Conservation (phyloP, 2,113 vertebrate genomes). For the Oxyruncus cristatus region DNA sequence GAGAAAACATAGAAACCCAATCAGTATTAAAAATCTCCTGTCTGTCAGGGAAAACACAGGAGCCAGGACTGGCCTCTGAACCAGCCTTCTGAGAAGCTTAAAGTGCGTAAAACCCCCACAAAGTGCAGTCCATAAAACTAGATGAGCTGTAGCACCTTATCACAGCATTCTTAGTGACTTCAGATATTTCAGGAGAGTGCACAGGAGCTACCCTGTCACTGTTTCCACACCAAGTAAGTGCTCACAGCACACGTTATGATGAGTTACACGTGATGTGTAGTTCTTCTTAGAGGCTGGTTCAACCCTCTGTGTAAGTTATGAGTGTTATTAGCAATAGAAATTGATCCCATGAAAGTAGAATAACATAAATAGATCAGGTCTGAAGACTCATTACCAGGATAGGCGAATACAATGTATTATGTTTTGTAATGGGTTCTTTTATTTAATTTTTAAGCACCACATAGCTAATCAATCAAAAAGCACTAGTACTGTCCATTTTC, state of each 20-base stretch:
- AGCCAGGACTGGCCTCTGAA: background rate
- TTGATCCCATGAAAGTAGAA: background rate
- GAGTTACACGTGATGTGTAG: background rate
- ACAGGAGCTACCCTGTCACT: background rate
- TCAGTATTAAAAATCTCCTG: background rate
- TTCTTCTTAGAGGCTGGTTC: background rate
- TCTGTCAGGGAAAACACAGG: background rate
- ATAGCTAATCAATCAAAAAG: conserved; percentile 12
- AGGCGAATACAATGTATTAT: background rate
- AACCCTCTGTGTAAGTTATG: background rate
- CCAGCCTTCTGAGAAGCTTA: background rate
- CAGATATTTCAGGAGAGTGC: background rate
- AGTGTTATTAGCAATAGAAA: background rate
- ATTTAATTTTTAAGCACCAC: background rate
- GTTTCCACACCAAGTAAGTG: background rate
- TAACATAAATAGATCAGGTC: background rate
- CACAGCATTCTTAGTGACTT: background rate
- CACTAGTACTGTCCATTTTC: background rate
- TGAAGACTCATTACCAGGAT: conserved; percentile 2
- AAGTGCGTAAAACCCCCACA: background rate
- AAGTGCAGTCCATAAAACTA: background rate
- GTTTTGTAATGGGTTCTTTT: conserved; percentile 3
- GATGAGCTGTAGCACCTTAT: background rate
- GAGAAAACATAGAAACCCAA: background rate
- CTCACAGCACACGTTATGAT: background rate